Percentiles rank a stretch among this genome's conserved stretches.
phyloP scores from a whole-genome alignment of 2,797 vertebrate genomes.

The Rhynchotus rufescens region DNA sequence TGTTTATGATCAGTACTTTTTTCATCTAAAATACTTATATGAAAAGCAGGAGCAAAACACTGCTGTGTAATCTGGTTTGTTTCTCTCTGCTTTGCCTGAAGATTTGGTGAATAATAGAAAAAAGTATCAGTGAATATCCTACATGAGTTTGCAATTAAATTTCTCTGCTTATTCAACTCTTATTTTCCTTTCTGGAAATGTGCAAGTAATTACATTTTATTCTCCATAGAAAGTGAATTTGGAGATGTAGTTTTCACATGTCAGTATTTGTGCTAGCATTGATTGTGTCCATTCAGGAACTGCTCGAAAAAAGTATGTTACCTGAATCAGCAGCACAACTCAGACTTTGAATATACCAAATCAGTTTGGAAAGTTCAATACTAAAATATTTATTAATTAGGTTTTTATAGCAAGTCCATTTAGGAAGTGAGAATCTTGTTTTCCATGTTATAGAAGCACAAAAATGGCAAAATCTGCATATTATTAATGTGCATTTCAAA shows the following conservation, averaged over 20 bases:
- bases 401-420: background rate
- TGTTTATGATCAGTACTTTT: background rate
- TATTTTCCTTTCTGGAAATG: conserved; percentile 1
- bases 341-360: background rate
- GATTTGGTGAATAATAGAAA: background rate
- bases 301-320: background rate
- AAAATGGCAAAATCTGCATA: background rate
- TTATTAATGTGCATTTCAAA: background rate
- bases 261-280: background rate
- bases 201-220: conserved; percentile 17
- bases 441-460: background rate
- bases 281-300: background rate
- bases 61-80: background rate
- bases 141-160: conserved; percentile 7
- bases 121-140: conserved; percentile 12
- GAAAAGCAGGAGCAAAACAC: background rate
- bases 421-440: background rate
- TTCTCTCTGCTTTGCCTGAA: background rate
- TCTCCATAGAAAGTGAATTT: background rate
- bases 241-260: background rate
- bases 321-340: background rate
- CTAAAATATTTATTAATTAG: background rate
- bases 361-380: background rate
- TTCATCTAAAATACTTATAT: background rate
- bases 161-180: conserved; percentile 9